A percentile compares a stretch with the other conserved stretches of the same genome.
Conservation (phyloP, 1,140 invertebrate genomes). For the Zaprionus tsacasi region DNA sequence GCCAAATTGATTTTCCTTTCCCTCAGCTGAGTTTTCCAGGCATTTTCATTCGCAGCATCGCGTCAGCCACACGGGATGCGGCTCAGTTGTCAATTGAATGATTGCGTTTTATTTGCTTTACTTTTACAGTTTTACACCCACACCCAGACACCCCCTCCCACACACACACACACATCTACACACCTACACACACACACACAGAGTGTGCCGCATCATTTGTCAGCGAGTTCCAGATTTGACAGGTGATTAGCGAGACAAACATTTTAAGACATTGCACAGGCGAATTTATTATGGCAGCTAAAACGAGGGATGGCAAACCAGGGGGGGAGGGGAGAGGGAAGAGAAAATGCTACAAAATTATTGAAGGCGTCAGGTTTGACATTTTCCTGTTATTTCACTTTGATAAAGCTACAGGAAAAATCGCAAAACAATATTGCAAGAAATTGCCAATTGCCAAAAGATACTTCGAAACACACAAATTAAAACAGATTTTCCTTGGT, state of each 20-base stretch:
- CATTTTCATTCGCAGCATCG: not conserved
- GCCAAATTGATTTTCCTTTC: slow-evolving; percentile 77
- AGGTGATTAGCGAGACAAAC: slow-evolving; percentile 72
- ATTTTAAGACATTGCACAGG: slow-evolving; percentile 42
- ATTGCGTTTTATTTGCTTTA: slow-evolving; percentile 76
- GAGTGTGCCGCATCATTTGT: slow-evolving; percentile 67
- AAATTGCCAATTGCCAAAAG: not conserved
- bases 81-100: slow-evolving; percentile 75
- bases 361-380: not conserved
- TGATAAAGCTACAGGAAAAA: not conserved
- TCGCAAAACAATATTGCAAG: not conserved
- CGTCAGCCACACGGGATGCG: slow-evolving; percentile 26
- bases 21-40: slow-evolving; percentile 30
- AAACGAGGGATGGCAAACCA: not conserved
- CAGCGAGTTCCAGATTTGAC: slow-evolving; percentile 69
- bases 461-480: not conserved
- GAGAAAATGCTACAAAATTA: not conserved
- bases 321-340: too few relatives aligned
- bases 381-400: not conserved
- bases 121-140: slow-evolving; percentile 39
- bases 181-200: not conserved
- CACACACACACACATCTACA: not conserved
- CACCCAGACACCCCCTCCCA: not conserved
- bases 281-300: slow-evolving; percentile 20
- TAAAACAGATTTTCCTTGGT: not conserved